phyloP scores from a whole-genome alignment of 2,888 invertebrate genomes.

The Hypselothyrea guttata region DNA sequence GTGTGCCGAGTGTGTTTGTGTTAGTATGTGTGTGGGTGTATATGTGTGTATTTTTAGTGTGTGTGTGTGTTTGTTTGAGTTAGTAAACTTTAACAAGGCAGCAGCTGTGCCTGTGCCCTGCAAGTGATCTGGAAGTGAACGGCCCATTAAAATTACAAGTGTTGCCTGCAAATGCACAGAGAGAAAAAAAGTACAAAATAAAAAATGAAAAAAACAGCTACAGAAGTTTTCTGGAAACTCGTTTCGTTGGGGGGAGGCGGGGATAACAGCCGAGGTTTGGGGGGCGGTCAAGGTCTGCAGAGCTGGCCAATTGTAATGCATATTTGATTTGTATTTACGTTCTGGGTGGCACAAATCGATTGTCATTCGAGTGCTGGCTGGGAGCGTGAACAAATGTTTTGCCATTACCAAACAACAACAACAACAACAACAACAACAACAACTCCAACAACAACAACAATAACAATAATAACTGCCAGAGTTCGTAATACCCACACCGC shows the following conservation, averaged over 20 bases:
- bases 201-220: slow-evolving; percentile 13
- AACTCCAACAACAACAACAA: slow-evolving; percentile 13
- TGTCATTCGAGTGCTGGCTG: slow-evolving; percentile 59
- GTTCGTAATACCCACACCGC: slow-evolving; percentile 10
- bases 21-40: not conserved
- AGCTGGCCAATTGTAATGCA: slow-evolving; percentile 71
- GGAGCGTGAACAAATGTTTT: slow-evolving; percentile 61
- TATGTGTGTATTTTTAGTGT: not conserved
- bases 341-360: slow-evolving; percentile 60
- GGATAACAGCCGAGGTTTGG: not conserved
- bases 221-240: slow-evolving; percentile 24
- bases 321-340: slow-evolving; percentile 73
- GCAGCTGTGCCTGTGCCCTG: slow-evolving; percentile 47
- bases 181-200: not conserved
- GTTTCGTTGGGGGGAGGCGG: not conserved
- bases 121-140: slow-evolving; percentile 52
- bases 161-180: slow-evolving; percentile 42
- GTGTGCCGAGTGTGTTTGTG: not conserved
- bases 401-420: slow-evolving; percentile 53
- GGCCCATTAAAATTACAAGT: slow-evolving; percentile 62
- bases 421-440: slow-evolving; percentile 14
- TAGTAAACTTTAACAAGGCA: slow-evolving; percentile 58
- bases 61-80: slow-evolving; percentile 31
- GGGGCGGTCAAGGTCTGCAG: slow-evolving; percentile 45
- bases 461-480: not conserved